These are phyloP conservation scores for Meteorus colon DNA, from an alignment of 2,888 invertebrate genomes.

Conservation along the genomic window DNA sequence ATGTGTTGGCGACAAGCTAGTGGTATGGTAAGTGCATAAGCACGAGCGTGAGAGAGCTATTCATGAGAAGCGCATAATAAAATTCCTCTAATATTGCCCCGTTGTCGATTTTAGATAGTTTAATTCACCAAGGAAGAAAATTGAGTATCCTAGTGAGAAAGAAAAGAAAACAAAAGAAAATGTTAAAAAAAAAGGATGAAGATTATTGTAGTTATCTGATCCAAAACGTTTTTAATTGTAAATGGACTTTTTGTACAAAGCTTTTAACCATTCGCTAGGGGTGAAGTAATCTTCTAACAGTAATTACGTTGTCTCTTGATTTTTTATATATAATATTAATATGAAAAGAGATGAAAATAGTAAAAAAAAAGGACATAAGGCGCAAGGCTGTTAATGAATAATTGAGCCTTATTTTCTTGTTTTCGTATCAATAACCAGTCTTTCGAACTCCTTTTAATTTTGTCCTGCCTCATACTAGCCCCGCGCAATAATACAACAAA, in stretches of 20 bases:
- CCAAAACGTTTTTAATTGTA: conserved; percentile 72
- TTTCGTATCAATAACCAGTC: conserved; percentile 47
- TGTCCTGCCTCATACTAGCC: conserved; percentile 69
- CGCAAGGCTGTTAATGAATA: background rate
- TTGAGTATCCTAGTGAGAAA: conserved; percentile 40
- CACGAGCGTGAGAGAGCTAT: conserved; percentile 10
- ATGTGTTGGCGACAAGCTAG: background rate
- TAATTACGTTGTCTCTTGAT: conserved; percentile 73
- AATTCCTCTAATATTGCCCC: conserved; percentile 46
- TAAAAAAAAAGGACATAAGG: conserved; percentile 35
- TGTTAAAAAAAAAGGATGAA: conserved; percentile 50
- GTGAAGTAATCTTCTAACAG: conserved; percentile 69
- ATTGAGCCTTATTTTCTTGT: conserved; percentile 34
- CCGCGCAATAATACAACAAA: conserved; percentile 61
- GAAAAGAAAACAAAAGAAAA: conserved; percentile 48
- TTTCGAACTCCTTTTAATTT: conserved; percentile 49
- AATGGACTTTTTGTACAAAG: conserved; percentile 73
- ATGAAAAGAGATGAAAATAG: conserved; percentile 56
- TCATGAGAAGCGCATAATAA: conserved; percentile 36
- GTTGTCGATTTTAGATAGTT: conserved; percentile 54
- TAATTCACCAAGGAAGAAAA: conserved; percentile 51
- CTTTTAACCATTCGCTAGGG: conserved; percentile 71
- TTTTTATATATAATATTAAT: conserved; percentile 69
- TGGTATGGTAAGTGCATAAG: conserved; percentile 9
- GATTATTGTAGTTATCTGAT: conserved; percentile 66